A percentile compares a stretch with the other conserved stretches of the same genome.
Evolutionary conservation across 2,113 vertebrate genomes (phyloP).

Genomic region (Pithys albifrons): DNA sequence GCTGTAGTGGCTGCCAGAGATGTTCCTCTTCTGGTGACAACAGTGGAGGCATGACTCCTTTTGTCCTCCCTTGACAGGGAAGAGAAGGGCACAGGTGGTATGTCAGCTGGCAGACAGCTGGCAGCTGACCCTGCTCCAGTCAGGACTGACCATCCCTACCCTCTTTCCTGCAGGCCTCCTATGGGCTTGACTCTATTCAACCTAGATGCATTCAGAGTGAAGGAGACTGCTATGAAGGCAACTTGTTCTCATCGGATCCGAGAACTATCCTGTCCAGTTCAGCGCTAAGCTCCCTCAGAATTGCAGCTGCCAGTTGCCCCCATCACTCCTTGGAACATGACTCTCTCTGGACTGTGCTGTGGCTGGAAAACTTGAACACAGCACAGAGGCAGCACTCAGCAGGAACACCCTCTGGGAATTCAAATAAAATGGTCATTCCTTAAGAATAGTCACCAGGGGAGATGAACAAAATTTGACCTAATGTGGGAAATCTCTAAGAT

Average conservation of each 20-base stretch:
- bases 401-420: background rate
- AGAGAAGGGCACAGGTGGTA: background rate
- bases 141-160: background rate
- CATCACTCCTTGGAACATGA: background rate
- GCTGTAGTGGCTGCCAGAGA: background rate
- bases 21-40: background rate
- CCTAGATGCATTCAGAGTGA: constrained; percentile 67
- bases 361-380: background rate
- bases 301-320: background rate
- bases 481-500: background rate
- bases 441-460: background rate
- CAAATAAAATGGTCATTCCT: constrained; percentile 1
- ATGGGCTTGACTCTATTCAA: background rate
- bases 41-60: background rate
- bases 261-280: constrained; percentile 51
- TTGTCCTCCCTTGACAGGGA: background rate
- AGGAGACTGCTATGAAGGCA: constrained; percentile 64
- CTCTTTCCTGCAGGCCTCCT: constrained; percentile 37
- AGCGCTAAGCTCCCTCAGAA: constrained; percentile 23
- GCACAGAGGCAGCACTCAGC: background rate
- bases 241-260: constrained; percentile 54
- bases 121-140: background rate
- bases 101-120: background rate
- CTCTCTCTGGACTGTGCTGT: background rate
- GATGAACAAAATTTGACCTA: background rate